Percentiles rank a stretch among this genome's conserved stretches.
Evolutionary conservation across 2,797 vertebrate species (phyloP).

Genomic region (Coilia nasus): DNA sequence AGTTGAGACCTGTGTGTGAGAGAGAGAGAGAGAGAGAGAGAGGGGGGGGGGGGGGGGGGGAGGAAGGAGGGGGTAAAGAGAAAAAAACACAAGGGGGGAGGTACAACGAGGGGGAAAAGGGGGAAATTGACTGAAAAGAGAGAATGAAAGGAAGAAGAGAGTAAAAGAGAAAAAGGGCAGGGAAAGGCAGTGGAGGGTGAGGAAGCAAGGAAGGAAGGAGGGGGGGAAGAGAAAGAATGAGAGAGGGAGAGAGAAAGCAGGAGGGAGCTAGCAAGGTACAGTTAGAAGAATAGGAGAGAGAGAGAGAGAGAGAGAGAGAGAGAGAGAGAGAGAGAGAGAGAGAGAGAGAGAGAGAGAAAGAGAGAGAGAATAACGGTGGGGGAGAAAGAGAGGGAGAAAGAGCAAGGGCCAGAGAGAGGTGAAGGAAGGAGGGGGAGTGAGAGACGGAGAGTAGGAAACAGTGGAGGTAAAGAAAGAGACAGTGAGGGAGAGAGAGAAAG

Average conservation of each 20-base stretch:
- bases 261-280: neutral
- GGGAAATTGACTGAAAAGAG: conserved; percentile 36
- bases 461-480: neutral
- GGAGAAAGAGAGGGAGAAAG: neutral
- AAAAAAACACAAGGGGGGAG: neutral
- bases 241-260: neutral
- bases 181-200: neutral
- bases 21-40: conserved; percentile 26
- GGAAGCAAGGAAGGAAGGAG: neutral
- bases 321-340: neutral
- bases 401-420: too few species aligned
- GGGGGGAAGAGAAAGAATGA: neutral
- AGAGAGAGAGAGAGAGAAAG: conserved; percentile 12
- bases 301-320: neutral
- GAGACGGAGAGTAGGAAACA: neutral
- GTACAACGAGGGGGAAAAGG: conserved; percentile 29
- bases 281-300: neutral
- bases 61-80: neutral
- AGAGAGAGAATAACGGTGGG: neutral
- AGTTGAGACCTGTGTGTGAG: neutral
- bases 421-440: neutral
- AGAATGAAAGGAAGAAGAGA: conserved; percentile 6
- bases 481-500: conserved; percentile 10
- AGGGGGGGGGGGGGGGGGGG: conserved; percentile 16
- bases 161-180: conserved; percentile 25